Evolutionary conservation across 1,140 invertebrate genomes (phyloP).

Genomic region (Hydropsyche tenuis): DNA sequence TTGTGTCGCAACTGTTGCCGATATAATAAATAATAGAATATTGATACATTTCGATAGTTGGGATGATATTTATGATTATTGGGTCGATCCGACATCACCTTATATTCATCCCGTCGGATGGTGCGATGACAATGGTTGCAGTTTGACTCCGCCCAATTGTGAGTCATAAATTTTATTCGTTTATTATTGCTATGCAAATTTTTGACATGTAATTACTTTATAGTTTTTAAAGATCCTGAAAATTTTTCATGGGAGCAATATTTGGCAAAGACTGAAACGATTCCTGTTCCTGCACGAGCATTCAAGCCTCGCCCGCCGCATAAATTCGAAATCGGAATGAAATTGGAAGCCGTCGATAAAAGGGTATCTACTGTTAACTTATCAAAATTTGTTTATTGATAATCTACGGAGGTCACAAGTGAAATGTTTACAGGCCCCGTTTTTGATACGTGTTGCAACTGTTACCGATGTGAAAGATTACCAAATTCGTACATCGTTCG

Average conservation of each 20-base stretch:
- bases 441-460: conserved; percentile 85
- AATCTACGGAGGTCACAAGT: not conserved
- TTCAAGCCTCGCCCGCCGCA: conserved; percentile 81
- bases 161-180: conserved; percentile 53
- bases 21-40: conserved; percentile 83
- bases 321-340: conserved; percentile 87
- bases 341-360: conserved; percentile 90
- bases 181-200: not conserved
- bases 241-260: conserved; percentile 88
- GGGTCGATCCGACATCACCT: conserved; percentile 87
- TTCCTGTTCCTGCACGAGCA: conserved; percentile 80
- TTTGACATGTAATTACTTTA: conserved; percentile 32
- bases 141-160: conserved; percentile 88
- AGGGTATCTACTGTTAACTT: conserved; percentile 62
- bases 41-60: conserved; percentile 95
- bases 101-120: conserved; percentile 94
- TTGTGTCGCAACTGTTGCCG: conserved; percentile 88
- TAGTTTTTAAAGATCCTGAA: conserved; percentile 75
- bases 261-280: conserved; percentile 76
- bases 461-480: conserved; percentile 79
- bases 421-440: conserved; percentile 57
- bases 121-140: conserved; percentile 82
- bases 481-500: conserved; percentile 85
- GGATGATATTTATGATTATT: conserved; percentile 94
- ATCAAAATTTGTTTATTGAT: not conserved